These are phyloP conservation scores for Odontomachus brunneus DNA, from an alignment of 1,140 invertebrate genomes.

Conservation along the genomic window DNA sequence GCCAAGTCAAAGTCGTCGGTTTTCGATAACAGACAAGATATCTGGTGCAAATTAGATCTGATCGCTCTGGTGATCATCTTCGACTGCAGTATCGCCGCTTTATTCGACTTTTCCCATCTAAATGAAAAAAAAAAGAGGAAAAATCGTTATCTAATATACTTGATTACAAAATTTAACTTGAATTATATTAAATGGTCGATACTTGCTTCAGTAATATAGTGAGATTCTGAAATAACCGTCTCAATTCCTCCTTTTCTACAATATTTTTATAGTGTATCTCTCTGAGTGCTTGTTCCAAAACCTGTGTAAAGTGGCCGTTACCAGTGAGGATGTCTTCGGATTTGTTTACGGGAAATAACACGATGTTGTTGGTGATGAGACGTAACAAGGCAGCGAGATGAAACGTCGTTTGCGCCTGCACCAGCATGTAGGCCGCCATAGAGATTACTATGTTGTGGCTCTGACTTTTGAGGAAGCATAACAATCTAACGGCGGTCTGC, in stretches of 20 bases:
- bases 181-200: not conserved
- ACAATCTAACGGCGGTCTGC: conserved; percentile 85
- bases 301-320: conserved; percentile 85
- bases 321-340: conserved; percentile 82
- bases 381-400: conserved; percentile 85
- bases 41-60: conserved; percentile 83
- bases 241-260: conserved; percentile 67
- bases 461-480: conserved; percentile 81
- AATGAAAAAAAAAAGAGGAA: conserved; percentile 14
- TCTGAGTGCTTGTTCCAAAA: conserved; percentile 84
- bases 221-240: conserved; percentile 85
- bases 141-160: conserved; percentile 15
- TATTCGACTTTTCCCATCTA: conserved; percentile 86
- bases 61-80: conserved; percentile 84
- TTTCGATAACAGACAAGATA: conserved; percentile 82
- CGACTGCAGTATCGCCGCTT: conserved; percentile 81
- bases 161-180: not conserved
- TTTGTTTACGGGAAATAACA: conserved; percentile 84
- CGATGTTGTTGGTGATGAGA: conserved; percentile 84
- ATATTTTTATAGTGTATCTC: conserved; percentile 78
- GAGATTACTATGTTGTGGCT: conserved; percentile 81
- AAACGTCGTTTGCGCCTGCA: conserved; percentile 81
- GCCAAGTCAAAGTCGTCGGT: conserved; percentile 79
- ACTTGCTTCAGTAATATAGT: conserved; percentile 83
- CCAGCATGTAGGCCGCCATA: conserved; percentile 80